Evolutionary conservation across 2,888 invertebrate species (phyloP), one percentile per base, ranked within the genome.

Genomic region (Trissonchulus sp.): DNA sequence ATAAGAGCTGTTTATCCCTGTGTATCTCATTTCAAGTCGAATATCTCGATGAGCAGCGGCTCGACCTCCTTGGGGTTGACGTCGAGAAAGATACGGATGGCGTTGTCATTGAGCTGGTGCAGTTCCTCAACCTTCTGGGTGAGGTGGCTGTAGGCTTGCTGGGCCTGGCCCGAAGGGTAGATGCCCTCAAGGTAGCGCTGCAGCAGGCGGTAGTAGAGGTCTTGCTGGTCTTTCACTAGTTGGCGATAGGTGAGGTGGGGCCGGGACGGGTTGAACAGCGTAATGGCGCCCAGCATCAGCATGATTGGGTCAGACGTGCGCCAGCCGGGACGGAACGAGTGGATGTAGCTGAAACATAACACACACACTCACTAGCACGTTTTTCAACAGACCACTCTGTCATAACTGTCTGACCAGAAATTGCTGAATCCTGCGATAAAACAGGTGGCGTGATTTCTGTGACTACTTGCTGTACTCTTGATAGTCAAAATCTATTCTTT

Each of bases 51-150:
- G 68, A 97, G 88, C 60, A 97, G 87, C 0, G 96, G 97, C 82
- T 95, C 95, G 68, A 97, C 92, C 83, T 91, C 90, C 77, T 90
- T 89, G 37, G 96, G 94, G 88, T 96, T 94, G 0, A 94, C 93
- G 86, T 95, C 93, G 36, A 96, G 88, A 85, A 94, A 93, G 1
- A 95, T 93, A 62, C 91, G 91, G 8, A 95, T 92, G n/a, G 95
- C 91, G 81, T 93, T 92, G 80, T 94, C 93, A 77, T 94, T 93
- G 74, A 96, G 88, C 82, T 90, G 90, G 79, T 93, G 91, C 33
- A 97, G 89, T 83, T 96, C 95, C 35, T 92, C 90, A 81, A 96
- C 91, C 87, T 94, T 94, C 87, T 93, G 92, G 79, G 96, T 92
- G 76, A 97, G 88, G 82, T 92, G 91, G 34, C 93, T 87, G 87